Evolutionary conservation across 2,888 invertebrate species (phyloP), one percentile per base, ranked within the genome.

Genomic region (Tenthredo scrophulariae): DNA sequence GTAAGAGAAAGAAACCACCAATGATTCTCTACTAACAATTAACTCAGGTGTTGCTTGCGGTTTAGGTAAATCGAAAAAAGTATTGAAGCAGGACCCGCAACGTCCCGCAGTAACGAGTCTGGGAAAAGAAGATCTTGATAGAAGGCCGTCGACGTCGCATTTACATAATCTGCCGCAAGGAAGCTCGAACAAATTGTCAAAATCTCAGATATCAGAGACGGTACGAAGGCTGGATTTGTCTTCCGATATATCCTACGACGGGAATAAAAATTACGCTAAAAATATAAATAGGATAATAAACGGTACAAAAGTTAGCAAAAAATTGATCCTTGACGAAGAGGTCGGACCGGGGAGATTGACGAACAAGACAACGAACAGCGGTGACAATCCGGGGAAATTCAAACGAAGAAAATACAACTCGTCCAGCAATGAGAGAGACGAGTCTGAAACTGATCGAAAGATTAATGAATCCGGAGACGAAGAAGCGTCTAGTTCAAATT

Each of bases 261-360:
- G 87, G 26, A 92, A 93, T 72, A 92, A 93, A 79, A 93, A 92
- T 85, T 92, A 91, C 77, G 88, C 92, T 0, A 92, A 91, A 72
- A 89, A 87, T 50, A 85, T 89, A 26, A 90, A 88, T 84, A 90
- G 89, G 85, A 87, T 90, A 40, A 77, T 92, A 15, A 93, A 93
- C 82, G 92, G 92, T 15, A 88, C 91, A 84, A 91, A 90, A 86
- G 87, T 91, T n/a, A 90, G 88, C 86, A 90, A 92, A 77, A 91
- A 91, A 79, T 86, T 90, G 62, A 87, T 88, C 40, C 54, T 90
- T 22, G 89, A 90, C 29, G 88, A 91, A 40, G 84, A 74, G 7
- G 10, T 85, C 10, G 88, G 86, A 18, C 72, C 70, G 50, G 84
- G 82, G 6, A 87, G 84, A 46, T 50, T 86, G 37, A 86, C 85